Evolutionary conservation across 1,140 invertebrate genomes (phyloP).

Genomic region (Eueides isabella): DNA sequence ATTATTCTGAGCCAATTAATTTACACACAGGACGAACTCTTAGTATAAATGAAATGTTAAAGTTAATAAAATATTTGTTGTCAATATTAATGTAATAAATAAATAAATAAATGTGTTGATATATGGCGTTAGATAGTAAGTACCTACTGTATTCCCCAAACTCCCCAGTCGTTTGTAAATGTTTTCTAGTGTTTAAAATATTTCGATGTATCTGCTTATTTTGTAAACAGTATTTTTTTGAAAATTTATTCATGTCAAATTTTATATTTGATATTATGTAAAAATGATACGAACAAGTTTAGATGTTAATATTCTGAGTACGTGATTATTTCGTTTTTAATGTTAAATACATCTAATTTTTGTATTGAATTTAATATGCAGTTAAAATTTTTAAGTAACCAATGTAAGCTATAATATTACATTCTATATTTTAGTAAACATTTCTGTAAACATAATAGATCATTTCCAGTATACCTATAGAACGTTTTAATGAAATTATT

Average conservation of each 20-base stretch:
- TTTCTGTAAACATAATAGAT: neutral
- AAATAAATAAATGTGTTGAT: constrained; percentile 2
- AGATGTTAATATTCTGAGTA: neutral
- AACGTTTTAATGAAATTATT: neutral
- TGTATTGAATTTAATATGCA: neutral
- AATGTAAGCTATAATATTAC: neutral
- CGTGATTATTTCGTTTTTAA: neutral
- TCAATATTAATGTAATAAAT: constrained; percentile 2
- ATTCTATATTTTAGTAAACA: no score
- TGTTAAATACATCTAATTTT: neutral
- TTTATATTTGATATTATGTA: constrained; percentile 1
- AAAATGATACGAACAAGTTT: neutral
- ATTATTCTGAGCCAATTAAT: neutral
- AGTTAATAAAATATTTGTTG: constrained; percentile 1
- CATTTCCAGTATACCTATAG: neutral
- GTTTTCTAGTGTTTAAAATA: constrained; percentile 8
- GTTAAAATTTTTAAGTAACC: neutral
- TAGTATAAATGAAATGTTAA: constrained; percentile 5
- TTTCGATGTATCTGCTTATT: constrained; percentile 6
- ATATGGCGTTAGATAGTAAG: neutral
- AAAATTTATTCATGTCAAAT: constrained; percentile 8
- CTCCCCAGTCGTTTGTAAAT: neutral
- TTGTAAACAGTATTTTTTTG: constrained; percentile 10
- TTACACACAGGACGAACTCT: neutral
- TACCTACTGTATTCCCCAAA: neutral